Percentiles rank a stretch among this genome's conserved stretches.
Conservation (phyloP, 2,113 vertebrate species). For the Otocyon megalotis region DNA sequence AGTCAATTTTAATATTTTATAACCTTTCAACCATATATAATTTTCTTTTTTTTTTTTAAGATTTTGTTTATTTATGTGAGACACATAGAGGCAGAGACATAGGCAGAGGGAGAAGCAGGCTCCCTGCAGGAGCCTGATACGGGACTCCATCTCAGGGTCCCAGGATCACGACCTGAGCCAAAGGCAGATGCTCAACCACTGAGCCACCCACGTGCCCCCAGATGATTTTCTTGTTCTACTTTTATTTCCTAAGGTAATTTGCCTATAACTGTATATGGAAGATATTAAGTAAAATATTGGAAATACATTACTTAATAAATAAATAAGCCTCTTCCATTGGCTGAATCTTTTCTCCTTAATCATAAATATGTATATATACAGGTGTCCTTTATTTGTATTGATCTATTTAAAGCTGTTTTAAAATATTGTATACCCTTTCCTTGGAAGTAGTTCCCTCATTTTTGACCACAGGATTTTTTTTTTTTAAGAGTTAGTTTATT, state of each 20-base stretch:
- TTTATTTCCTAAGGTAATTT: slow-evolving; percentile 54
- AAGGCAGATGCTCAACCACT: no score
- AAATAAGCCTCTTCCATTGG: background rate
- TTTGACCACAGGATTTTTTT: background rate
- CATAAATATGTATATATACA: background rate
- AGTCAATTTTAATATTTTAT: background rate
- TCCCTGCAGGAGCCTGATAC: no score
- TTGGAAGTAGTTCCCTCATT: background rate
- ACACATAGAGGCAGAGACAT: no score
- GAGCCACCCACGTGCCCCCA: no score
- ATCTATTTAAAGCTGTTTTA: slow-evolving; percentile 10
- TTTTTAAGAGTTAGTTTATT: background rate
- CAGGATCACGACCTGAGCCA: no score
- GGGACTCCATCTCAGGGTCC: no score
- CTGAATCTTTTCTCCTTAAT: background rate
- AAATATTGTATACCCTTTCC: background rate
- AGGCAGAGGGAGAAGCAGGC: no score
- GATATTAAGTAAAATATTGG: background rate
- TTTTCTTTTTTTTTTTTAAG: no score
- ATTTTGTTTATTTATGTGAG: no score
- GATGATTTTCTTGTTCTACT: background rate
- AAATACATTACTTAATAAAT: no score
- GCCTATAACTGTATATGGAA: background rate
- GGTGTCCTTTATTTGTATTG: background rate
- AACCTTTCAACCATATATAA: background rate